Evolutionary conservation across 2,888 invertebrate species (phyloP).

Genomic region (Spicauda simplicius): DNA sequence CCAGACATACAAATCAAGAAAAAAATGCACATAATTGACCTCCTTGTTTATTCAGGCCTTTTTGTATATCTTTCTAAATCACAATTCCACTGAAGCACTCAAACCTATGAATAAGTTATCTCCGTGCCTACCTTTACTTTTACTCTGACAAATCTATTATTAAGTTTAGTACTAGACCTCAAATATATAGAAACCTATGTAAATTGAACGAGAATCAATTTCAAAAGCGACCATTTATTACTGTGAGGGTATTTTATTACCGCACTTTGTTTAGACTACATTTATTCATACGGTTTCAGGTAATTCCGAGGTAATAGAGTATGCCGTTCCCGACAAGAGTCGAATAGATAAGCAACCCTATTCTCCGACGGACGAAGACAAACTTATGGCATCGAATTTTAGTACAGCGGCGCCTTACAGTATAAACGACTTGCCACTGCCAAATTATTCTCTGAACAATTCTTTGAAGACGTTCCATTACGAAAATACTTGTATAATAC

Average conservation of each 20-base stretch:
- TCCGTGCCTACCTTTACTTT: not conserved
- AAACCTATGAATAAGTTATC: slow-evolving; percentile 27
- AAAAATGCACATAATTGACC: not conserved
- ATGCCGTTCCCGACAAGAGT: slow-evolving; percentile 80
- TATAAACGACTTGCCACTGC: slow-evolving; percentile 81
- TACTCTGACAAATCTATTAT: slow-evolving; percentile 17
- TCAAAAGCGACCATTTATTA: slow-evolving; percentile 22
- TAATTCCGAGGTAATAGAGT: slow-evolving; percentile 78
- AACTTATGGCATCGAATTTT: slow-evolving; percentile 75
- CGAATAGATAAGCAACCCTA: slow-evolving; percentile 78
- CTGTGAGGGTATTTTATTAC: slow-evolving; percentile 27
- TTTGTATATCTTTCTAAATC: slow-evolving; percentile 15
- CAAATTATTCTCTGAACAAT: slow-evolving; percentile 85
- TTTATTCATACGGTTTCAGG: slow-evolving; percentile 51
- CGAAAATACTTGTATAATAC: slow-evolving; percentile 78
- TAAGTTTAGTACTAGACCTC: slow-evolving; percentile 7
- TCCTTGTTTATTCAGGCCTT: not conserved
- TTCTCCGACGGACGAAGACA: slow-evolving; percentile 80
- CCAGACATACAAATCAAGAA: slow-evolving; percentile 9
- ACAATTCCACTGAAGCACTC: slow-evolving; percentile 6
- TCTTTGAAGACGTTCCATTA: slow-evolving; percentile 81
- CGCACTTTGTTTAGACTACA: slow-evolving; percentile 24
- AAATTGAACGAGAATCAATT: slow-evolving; percentile 27
- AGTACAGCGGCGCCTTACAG: slow-evolving; percentile 68
- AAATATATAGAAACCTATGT: slow-evolving; percentile 14